Base-by-base conservation (phyloP, 2,113 vertebrate genomes). In the Oophaga pumilio region DNA sequence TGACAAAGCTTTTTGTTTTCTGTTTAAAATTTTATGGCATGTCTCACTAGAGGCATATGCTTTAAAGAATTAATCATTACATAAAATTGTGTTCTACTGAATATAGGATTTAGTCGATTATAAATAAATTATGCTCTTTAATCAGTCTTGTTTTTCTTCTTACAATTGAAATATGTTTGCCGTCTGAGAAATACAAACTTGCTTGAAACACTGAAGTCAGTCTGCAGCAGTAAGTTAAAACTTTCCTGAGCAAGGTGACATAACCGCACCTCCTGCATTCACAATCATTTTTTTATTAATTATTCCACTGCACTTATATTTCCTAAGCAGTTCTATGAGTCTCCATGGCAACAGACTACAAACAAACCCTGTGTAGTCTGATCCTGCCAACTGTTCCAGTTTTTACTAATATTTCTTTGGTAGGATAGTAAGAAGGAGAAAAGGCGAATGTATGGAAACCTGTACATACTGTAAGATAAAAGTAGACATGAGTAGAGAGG, bases 1-100 rank as follows among this genome's bases (percentile, higher is more conserved):
- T 71, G 85, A 87, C 85, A 87, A 87, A 87, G 78, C 85, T 81
- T 86, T 86, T 79, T 87, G 85, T 87, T 81, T 87, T 87, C 85
- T 87, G 60, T 86, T 86, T 86, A 87, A 87, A 81, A 73, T 87
- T 80, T 86, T 52, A 87, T 87, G 71, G 33, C 77, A 57, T 59
- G 76, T 81, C 77, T 87, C 77, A 81, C 64, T 86, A 24, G 68
- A 81, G 85, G 60, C 77, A 71, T 87, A 73, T 57, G 85, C 60
- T 86, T 86, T 86, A 86, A 86, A 79, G 76, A 86, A 86, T 86
- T 86, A 86, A 86, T 86, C 85, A 86, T 79, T 86, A 86, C 74
- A 86, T 86, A 77, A 24, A 78, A 64, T 86, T 79, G 43, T 86
- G 76, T 79, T 79, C 49, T 43, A 64, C 56, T 79, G 76, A 76